Base-by-base conservation (phyloP, 2,888 invertebrate species). In the Mamestra brassicae region DNA sequence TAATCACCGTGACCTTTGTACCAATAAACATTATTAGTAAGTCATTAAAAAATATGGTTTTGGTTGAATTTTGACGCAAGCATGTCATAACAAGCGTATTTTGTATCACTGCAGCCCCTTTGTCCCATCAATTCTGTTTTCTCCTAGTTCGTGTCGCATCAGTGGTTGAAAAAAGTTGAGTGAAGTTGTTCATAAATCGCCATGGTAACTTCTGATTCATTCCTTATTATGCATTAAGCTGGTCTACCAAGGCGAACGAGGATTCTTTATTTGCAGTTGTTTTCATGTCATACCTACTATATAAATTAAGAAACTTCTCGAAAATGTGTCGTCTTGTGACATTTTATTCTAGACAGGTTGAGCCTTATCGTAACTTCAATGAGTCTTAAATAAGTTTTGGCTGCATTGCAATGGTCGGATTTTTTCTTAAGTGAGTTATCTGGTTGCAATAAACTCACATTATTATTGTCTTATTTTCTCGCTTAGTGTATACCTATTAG, bases 191-290 rank as follows among this genome's bases (percentile, higher is more conserved):
- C 17, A n/a, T 34, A 52, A 52, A 17, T 34, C 15, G 36, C 17
- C 17, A 8, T 36, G 58, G 58, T 58, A 36, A 36, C 11, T n/a
- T 54, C 13, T 58, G 52, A 15, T 2, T 34, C 11, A 8, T 10
- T 15, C 11, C 58, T 26, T 52, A 52, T 45, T 38, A 62, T 62
- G 34, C n/a, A 13, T 13, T 36, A 36, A 8, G 2, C 13, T 57
- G 36, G 57, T 26, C 7, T 34, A n/a, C 2, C 63, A 64, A 76
- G 73, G 63, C 45, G 11, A 76, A 80, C 52, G 15, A 60, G 47
- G 60, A 42, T 15, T 13, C 42, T 54, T 38, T 54, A 54, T 78
- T 36, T 60, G 13, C 42, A 52, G 50, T 17, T 17, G 26, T 67
- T 36, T 26, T 17, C 15, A 68, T 47, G 11, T n/a, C 15, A 17